Base-by-base conservation (phyloP, 2,888 invertebrate species). In the Eupeodes latifasciatus region DNA sequence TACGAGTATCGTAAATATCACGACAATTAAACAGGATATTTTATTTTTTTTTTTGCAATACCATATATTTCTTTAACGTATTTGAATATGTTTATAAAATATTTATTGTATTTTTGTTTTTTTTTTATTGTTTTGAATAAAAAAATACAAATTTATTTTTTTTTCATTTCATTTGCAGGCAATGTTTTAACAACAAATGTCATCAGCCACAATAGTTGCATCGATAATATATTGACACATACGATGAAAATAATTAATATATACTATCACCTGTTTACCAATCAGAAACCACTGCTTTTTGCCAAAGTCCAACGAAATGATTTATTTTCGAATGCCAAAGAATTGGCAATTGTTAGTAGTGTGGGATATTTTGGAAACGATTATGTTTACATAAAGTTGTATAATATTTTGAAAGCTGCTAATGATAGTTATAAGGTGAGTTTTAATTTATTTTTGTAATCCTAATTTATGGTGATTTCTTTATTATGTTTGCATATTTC, bases 391-490 rank as follows among this genome's bases (percentile, higher is more conserved):
- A 95, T 97, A 94, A 97, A 96, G 93, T 95, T 98, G 84, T 97
- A 97, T 93, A 97, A 97, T 81, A 95, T 96, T 75, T 93, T 98
- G 79, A 96, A 96, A 92, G 96, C 96, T 89, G 96, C 98, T 5
- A 97, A 97, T 93, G 96, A 96, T 44, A 98, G 97, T 94, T 98
- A 98, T 94, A 97, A 97, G 95, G 98, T 97, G 92, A 92, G 91
- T 90, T 59, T 19, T 1, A 40, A 2, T 40, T 7, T 6, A 40
- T 40, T 7, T 40, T 5, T 40, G 3, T 5, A 0, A 5, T 40
- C 4, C 5, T 0, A 1, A 27, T 27, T 27, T 27, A 27, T 27
- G 27, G 27, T 27, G 27, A 27, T 27, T 1, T 27, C 27, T 27
- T 27, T 27, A 27, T 1, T 27, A 27, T 27, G 27, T 3, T 2